Percentiles rank a stretch among this genome's conserved stretches.
phyloP scores from a whole-genome alignment of 1,140 invertebrate genomes.

The Trialeurodes vaporariorum region DNA sequence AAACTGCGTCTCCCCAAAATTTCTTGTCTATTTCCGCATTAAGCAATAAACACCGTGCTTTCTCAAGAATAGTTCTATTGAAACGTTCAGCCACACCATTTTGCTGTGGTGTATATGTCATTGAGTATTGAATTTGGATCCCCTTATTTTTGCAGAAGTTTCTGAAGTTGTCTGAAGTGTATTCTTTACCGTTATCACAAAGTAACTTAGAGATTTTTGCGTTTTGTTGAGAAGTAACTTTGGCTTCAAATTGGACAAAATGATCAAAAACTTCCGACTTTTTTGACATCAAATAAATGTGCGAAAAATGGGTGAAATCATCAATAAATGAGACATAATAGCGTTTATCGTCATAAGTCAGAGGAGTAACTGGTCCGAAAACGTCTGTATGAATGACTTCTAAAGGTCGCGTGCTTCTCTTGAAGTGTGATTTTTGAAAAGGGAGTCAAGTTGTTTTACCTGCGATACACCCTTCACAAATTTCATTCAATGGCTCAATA shows the following conservation, averaged over 20 bases:
- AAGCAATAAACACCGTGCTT: conserved; percentile 8
- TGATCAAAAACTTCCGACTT: conserved; percentile 31
- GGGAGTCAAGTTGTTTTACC: conserved; percentile 24
- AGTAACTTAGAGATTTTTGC: conserved; percentile 28
- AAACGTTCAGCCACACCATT: conserved; percentile 32
- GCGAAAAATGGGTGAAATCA: conserved; percentile 22
- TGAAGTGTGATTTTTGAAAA: conserved; percentile 19
- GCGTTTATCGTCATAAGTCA: conserved; percentile 25
- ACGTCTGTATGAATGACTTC: conserved; percentile 32
- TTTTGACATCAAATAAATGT: conserved; percentile 29
- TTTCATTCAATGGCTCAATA: neutral
- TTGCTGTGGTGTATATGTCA: conserved; percentile 29
- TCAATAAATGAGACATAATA: conserved; percentile 28
- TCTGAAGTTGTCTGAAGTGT: conserved; percentile 29
- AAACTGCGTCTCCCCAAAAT: conserved; percentile 17
- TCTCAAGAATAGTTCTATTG: conserved; percentile 24
- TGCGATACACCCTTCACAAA: conserved; percentile 25
- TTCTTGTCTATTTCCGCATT: conserved; percentile 4
- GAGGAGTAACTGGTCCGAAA: conserved; percentile 30
- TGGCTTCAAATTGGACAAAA: conserved; percentile 29
- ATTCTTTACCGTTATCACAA: conserved; percentile 36
- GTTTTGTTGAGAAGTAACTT: conserved; percentile 31
- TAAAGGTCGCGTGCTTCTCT: conserved; percentile 20
- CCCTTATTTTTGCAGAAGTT: conserved; percentile 26
- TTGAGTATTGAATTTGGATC: conserved; percentile 28